phyloP scores from a whole-genome alignment of 2,888 invertebrate genomes.

The Leptinotarsa tumamoca region DNA sequence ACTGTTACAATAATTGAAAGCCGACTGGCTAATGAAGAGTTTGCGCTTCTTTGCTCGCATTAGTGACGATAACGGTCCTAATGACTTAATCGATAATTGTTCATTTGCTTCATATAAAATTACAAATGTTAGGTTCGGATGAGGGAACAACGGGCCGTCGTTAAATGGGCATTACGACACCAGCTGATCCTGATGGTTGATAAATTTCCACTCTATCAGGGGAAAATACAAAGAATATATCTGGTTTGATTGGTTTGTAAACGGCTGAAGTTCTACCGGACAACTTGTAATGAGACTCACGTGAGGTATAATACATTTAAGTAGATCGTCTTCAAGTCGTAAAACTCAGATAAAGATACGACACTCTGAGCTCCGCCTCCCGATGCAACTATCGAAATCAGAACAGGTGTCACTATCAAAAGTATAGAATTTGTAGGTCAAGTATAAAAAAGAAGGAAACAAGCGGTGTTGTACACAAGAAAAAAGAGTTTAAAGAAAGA shows the following conservation, averaged over 20 bases:
- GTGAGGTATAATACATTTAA: too few relatives aligned
- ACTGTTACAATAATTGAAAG: conserved; percentile 61
- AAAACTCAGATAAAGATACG: too few relatives aligned
- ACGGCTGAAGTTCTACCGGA: not conserved
- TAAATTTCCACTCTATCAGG: conserved; percentile 37
- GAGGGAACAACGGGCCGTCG: conserved; percentile 49
- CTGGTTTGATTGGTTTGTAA: not conserved
- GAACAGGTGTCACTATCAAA: too few relatives aligned
- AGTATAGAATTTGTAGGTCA: too few relatives aligned
- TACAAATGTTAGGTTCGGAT: conserved; percentile 59
- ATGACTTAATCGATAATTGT: conserved; percentile 67
- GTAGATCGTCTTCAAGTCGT: too few relatives aligned
- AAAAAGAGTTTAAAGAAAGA: too few relatives aligned
- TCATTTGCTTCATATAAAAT: conserved; percentile 64
- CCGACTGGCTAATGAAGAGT: conserved; percentile 62
- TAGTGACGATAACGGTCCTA: conserved; percentile 61
- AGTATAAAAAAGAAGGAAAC: too few relatives aligned
- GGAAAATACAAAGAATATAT: conserved; percentile 27
- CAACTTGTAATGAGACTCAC: too few relatives aligned
- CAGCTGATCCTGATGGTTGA: conserved; percentile 44
- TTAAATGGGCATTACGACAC: conserved; percentile 56
- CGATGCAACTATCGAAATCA: too few relatives aligned
- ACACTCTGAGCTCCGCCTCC: too few relatives aligned
- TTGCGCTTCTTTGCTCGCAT: conserved; percentile 58
- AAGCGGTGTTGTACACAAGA: too few relatives aligned